Base-by-base conservation (phyloP, 1,140 invertebrate genomes). In the Drosophila athabasca region DNA sequence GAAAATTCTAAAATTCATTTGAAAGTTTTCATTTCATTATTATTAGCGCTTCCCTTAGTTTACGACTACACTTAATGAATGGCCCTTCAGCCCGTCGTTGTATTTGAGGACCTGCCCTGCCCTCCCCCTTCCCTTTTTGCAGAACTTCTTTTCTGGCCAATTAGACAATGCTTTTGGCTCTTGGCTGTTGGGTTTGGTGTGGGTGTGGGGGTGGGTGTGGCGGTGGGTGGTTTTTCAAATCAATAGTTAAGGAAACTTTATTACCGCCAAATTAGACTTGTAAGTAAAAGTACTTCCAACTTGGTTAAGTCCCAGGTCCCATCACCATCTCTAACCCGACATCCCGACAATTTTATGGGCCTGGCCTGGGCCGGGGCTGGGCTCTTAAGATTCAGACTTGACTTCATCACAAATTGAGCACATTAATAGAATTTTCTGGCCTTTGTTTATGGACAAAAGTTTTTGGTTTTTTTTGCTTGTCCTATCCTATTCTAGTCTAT, bases 181-280 rank as follows among this genome's bases (percentile, higher is more conserved):
- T 5, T 24, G 4, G 24, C 4, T 24, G 4, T 24, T 4, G 24
- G 24, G 3, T 0, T 5, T 24, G 24, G 24, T 6, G 3, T 1
- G 17, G 17, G 24, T 0, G 24, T 1, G 31, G 31, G 7, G 8
- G 29, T 2, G 8, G 29, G 7, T 1, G 7, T 8, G n/a, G n/a
- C n/a, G n/a, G 31, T n/a, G 53, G 61, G 17, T 0, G 17, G 17
- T 19, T 19, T 19, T 26, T 62, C 45, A 45, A 76, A 75, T 75
- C 70, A 75, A 75, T 76, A 76, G 73, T 76, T 76, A 48, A 41
- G 73, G 31, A 76, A 76, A 76, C 72, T 76, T 76, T 76, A 76
- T 76, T 76, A 76, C 62, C 55, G 72, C 72, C 64, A 76, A 76
- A 76, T 76, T 76, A 68, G 62, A 58, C 55, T 68, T 46, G 64